These are phyloP conservation scores for Apamea epomidion DNA, from an alignment of 2,888 invertebrate species.

Conservation along the genomic window DNA sequence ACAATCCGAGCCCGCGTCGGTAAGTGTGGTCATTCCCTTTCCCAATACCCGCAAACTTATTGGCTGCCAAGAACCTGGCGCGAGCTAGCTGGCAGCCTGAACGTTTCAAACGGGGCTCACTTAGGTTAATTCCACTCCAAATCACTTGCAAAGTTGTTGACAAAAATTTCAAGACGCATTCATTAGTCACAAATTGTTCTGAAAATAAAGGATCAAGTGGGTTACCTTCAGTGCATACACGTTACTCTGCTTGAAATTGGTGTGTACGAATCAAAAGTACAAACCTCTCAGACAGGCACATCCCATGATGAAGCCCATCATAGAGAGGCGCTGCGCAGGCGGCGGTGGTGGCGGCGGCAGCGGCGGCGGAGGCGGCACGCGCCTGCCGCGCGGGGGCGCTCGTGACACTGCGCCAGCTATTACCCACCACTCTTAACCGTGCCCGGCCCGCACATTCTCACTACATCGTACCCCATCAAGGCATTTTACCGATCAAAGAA, in stretches of 20 bases:
- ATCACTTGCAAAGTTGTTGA: not conserved
- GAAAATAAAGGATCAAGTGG: not conserved
- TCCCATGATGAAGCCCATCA: conserved; percentile 98
- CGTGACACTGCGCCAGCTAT: conserved; percentile 83
- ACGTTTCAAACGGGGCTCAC: not conserved
- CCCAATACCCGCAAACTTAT: not conserved
- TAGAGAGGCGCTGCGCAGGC: conserved; percentile 88
- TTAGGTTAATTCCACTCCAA: not conserved
- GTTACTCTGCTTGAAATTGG: not conserved
- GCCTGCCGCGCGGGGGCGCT: conserved; percentile 83
- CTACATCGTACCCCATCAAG: conserved; percentile 65
- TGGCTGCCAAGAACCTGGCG: not conserved
- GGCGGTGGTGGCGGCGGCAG: conserved; percentile 78
- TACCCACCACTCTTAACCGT: conserved; percentile 80
- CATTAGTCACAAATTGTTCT: not conserved
- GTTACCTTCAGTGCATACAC: not conserved
- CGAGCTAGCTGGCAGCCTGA: not conserved
- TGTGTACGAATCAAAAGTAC: conserved; percentile 60
- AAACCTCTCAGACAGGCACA: conserved; percentile 97
- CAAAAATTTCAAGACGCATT: not conserved
- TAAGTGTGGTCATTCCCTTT: not conserved
- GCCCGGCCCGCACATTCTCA: conserved; percentile 74
- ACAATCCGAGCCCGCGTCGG: not conserved
- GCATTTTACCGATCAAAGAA: conserved; percentile 48
- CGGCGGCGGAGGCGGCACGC: conserved; percentile 85